A percentile compares a stretch with the other conserved stretches of the same genome.
Evolutionary conservation across 1,140 invertebrate genomes (phyloP).

Genomic region (Galleria mellonella): DNA sequence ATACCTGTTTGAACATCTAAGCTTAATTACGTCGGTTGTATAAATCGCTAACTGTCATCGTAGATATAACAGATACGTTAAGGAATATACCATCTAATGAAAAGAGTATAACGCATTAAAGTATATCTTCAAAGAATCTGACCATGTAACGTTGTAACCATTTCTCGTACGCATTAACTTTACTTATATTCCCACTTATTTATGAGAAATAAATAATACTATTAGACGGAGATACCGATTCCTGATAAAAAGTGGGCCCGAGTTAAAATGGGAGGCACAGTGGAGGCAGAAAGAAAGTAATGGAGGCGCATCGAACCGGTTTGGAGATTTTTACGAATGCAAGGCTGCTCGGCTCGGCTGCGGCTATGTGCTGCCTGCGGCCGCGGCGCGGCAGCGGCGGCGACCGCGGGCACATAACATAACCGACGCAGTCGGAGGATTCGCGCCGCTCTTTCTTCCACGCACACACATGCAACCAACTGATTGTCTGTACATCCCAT

Average conservation of each 20-base stretch:
- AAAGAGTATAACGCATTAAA: slow-evolving; percentile 40
- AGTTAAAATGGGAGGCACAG: slow-evolving; percentile 69
- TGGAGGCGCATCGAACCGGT: slow-evolving; percentile 71
- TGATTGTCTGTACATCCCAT: slow-evolving; percentile 34
- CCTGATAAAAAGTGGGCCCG: slow-evolving; percentile 72
- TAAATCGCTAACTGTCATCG: slow-evolving; percentile 30
- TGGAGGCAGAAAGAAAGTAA: slow-evolving; percentile 72
- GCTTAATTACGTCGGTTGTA: slow-evolving; percentile 2
- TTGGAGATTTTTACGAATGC: slow-evolving; percentile 73
- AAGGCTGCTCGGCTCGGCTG: slow-evolving; percentile 53
- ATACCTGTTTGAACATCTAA: no score
- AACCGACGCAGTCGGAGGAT: slow-evolving; percentile 59
- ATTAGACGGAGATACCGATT: slow-evolving; percentile 73
- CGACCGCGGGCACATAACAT: slow-evolving; percentile 57
- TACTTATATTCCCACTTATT: slow-evolving; percentile 68
- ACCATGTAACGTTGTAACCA: slow-evolving; percentile 47
- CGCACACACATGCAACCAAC: slow-evolving; percentile 28
- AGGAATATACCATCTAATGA: slow-evolving; percentile 27
- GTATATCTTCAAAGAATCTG: slow-evolving; percentile 44
- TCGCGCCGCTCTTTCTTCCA: slow-evolving; percentile 61
- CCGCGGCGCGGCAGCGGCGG: slow-evolving; percentile 38
- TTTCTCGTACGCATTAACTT: slow-evolving; percentile 61
- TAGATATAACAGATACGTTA: no score
- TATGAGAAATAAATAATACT: slow-evolving; percentile 74
- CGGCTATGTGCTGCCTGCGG: slow-evolving; percentile 57